Evolutionary conservation across 92 coral and sea anemone genomes (phyloP), one percentile per base, ranked within the genome.

Genomic region (Phymanthus crucifer): DNA sequence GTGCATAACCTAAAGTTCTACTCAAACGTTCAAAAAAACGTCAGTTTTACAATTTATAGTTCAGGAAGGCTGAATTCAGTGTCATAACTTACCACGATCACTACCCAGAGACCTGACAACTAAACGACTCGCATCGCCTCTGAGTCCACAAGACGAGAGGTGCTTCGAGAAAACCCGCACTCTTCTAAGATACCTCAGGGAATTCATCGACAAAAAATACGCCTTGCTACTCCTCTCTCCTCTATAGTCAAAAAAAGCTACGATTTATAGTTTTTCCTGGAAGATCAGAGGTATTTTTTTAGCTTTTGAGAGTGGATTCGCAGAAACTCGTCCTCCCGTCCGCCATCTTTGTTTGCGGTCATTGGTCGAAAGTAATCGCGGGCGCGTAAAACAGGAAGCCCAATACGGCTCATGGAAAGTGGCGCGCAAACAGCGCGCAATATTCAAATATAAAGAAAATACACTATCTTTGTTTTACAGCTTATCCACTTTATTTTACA

Each of bases 311-410:
- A 27, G 8, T 70, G 40, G 5, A 8, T 70, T 38, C 58, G 45
- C 10, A 38, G 48, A 43, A 43, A 21, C 8, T 9, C 27, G 1
- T 21, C 64, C 24, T 21, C 24, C 50, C 27, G 78, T 74, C 78
- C 78, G 78, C 78, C 78, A 74, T 74, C 29, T 54, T 54, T 54
- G 64, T 23, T 74, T 74, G 67, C 78, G 68, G 40, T 29, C 38
- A 27, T 16, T 46, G 12, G 31, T 7, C 26, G 9, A 27, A 29
- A 1, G 29, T 2, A 2, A 66, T 0, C 18, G 78, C 78, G 78
- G 78, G 78, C 78, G 78, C 78, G 16, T 33, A 4, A 31, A 29
- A 73, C 77, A 73, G 77, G 77, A 17, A 40, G 35, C 77, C 77
- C 77, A 33, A 19, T 73, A 80, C 50, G 50, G 50, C 50, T 43